These are phyloP conservation scores for Gastrophryne carolinensis DNA, from an alignment of 2,797 vertebrate genomes.

Conservation along the genomic window DNA sequence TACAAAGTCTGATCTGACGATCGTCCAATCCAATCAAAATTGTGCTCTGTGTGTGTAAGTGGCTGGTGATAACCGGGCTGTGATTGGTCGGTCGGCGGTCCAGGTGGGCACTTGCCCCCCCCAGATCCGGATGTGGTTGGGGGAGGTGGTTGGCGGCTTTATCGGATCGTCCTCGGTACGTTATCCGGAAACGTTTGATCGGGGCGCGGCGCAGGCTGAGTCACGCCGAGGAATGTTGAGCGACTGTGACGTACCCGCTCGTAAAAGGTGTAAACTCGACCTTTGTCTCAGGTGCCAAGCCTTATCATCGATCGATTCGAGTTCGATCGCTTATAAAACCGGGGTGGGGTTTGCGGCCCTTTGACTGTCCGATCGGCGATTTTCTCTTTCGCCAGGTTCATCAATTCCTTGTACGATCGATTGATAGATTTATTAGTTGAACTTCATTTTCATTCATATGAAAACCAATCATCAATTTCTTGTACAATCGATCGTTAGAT, in stretches of 20 bases:
- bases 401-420: too few species aligned
- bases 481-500: too few species aligned
- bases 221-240: conserved; percentile 33
- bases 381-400: not conserved
- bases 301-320: not conserved
- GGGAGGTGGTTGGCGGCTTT: not conserved
- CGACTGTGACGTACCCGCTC: not conserved
- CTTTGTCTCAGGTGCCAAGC: not conserved
- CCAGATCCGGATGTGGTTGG: not conserved
- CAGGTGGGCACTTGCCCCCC: too few species aligned
- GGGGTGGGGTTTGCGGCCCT: not conserved
- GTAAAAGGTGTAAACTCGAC: conserved; percentile 11
- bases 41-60: too few species aligned
- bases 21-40: too few species aligned
- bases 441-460: too few species aligned
- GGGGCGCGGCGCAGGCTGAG: conserved; percentile 23
- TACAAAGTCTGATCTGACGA: not conserved
- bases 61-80: too few species aligned
- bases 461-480: too few species aligned
- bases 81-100: too few species aligned
- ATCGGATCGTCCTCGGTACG: too few species aligned
- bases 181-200: too few species aligned
- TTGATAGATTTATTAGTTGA: too few species aligned
- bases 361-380: not conserved
- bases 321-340: not conserved